Conservation (phyloP, 1,140 invertebrate species). For the Drosophila orosa region DNA sequence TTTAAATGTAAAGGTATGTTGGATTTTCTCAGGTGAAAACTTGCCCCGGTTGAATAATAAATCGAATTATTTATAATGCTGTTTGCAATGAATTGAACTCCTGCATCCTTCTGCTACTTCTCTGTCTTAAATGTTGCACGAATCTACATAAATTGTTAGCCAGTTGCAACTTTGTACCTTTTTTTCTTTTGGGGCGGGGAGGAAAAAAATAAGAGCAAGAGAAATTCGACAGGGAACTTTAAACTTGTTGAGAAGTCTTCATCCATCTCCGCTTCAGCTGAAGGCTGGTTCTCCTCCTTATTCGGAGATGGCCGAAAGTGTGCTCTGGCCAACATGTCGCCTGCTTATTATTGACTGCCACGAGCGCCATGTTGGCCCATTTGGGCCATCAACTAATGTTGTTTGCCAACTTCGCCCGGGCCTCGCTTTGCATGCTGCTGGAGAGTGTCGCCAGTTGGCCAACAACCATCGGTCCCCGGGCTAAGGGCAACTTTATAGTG, state of each 20-base stretch:
- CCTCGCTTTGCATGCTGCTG: constrained; percentile 53
- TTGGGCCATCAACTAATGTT: constrained; percentile 82
- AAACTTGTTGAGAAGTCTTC: constrained; percentile 72
- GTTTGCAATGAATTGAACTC: constrained; percentile 18
- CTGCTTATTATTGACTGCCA: constrained; percentile 82
- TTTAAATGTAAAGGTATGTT: neutral
- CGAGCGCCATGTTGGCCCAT: constrained; percentile 77
- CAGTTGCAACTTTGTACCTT: constrained; percentile 35
- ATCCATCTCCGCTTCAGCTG: constrained; percentile 7
- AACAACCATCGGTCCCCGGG: constrained; percentile 35
- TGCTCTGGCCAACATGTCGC: constrained; percentile 77
- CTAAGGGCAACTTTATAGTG: constrained; percentile 50
- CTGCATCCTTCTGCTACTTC: constrained; percentile 33
- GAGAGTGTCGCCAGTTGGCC: constrained; percentile 58
- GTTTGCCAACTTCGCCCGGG: constrained; percentile 73
- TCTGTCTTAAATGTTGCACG: constrained; percentile 61
- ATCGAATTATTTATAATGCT: constrained; percentile 32
- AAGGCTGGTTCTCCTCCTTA: constrained; percentile 1
- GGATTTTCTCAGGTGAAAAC: neutral
- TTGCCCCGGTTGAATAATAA: neutral
- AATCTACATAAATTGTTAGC: constrained; percentile 67
- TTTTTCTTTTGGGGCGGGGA: neutral
- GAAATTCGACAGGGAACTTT: constrained; percentile 57
- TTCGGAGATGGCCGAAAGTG: constrained; percentile 57
- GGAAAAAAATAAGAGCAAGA: neutral